These are phyloP conservation scores for Probosciger aterrimus DNA, from an alignment of 2,113 vertebrate genomes.

Conservation along the genomic window DNA sequence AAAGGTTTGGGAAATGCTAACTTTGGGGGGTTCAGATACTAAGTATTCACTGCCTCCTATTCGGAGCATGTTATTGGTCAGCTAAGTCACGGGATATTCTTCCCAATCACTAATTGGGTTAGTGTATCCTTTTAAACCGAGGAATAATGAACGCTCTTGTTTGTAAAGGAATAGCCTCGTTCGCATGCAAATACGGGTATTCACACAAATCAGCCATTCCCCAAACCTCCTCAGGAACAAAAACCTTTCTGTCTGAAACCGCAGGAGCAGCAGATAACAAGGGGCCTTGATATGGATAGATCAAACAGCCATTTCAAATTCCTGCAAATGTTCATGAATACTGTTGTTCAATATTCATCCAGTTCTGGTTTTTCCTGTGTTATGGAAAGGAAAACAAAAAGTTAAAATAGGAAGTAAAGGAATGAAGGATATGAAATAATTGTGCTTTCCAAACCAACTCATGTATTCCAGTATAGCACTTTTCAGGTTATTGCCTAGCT, in stretches of 20 bases:
- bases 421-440: background rate
- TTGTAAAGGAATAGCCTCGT: constrained; percentile 52
- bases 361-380: background rate
- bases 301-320: constrained; percentile 55
- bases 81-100: constrained; percentile 32
- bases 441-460: background rate
- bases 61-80: constrained; percentile 26
- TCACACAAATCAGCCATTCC: constrained; percentile 62
- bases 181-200: constrained; percentile 66
- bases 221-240: constrained; percentile 55
- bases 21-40: background rate
- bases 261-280: constrained; percentile 59
- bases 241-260: constrained; percentile 55
- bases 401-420: background rate
- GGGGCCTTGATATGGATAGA: constrained; percentile 57
- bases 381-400: constrained; percentile 25
- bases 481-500: background rate
- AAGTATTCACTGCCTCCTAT: background rate
- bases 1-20: constrained; percentile 42
- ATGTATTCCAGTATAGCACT: background rate
- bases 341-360: constrained; percentile 34
- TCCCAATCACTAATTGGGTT: constrained; percentile 54
- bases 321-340: constrained; percentile 43
- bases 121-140: constrained; percentile 58
- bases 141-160: constrained; percentile 54